A percentile compares a stretch with the other conserved stretches of the same genome.
Conservation (phyloP, 2,113 vertebrate species). For the Chaetodon auriga region DNA sequence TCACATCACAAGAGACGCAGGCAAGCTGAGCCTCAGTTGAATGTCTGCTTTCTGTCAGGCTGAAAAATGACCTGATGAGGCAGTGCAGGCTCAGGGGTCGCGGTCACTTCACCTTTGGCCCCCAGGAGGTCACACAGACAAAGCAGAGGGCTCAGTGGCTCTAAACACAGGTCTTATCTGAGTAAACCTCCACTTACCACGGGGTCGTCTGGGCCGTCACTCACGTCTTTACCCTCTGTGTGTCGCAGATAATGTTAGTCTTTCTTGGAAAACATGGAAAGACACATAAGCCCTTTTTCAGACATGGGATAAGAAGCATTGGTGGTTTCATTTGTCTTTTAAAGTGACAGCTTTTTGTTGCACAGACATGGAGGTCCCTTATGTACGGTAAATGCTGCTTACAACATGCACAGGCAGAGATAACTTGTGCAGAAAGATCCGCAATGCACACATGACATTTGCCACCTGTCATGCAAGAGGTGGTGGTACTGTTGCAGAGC, state of each 20-base stretch:
- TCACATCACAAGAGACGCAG: not conserved
- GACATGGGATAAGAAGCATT: not conserved
- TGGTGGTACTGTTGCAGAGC: not conserved
- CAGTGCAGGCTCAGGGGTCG: constrained; percentile 19
- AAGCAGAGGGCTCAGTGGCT: constrained; percentile 27
- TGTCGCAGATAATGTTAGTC: constrained; percentile 10
- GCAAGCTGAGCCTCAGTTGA: not conserved
- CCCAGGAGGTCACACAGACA: constrained; percentile 35
- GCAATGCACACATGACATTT: not conserved
- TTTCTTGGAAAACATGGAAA: not conserved
- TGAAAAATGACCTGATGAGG: constrained; percentile 7
- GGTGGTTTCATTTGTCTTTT: not conserved
- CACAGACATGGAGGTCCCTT: not conserved
- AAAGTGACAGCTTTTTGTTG: not conserved
- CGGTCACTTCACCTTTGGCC: constrained; percentile 45
- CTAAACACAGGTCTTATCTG: constrained; percentile 39
- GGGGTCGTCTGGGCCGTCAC: constrained; percentile 28
- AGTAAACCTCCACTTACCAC: constrained; percentile 20
- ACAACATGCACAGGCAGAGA: not conserved
- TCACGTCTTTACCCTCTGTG: constrained; percentile 14
- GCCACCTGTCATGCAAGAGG: not conserved
- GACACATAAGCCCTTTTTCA: not conserved
- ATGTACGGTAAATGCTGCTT: not conserved
- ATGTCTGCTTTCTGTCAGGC: constrained; percentile 38
- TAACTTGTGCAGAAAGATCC: not conserved